phyloP scores from a whole-genome alignment of 2,888 invertebrate species.

The Tenodera sinensis region DNA sequence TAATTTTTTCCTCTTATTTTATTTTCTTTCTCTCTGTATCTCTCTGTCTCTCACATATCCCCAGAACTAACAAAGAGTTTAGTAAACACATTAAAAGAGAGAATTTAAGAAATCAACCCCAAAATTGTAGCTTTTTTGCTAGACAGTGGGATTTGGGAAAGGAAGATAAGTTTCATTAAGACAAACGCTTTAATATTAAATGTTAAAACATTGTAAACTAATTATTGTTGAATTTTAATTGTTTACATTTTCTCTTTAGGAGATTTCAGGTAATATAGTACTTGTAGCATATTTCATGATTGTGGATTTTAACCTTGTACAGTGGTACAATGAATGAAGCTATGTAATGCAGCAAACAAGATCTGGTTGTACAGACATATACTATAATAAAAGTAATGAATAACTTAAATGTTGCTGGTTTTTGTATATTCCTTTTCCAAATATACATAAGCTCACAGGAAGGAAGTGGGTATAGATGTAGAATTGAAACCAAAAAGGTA shows the following conservation, averaged over 20 bases:
- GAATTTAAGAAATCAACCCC: background rate
- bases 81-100: background rate
- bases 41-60: background rate
- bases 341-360: constrained; percentile 12
- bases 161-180: constrained; percentile 12
- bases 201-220: constrained; percentile 28
- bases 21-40: background rate
- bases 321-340: constrained; percentile 19
- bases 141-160: background rate
- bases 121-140: background rate
- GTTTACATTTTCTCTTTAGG: constrained; percentile 26
- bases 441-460: background rate
- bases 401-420: background rate
- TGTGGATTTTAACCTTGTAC: constrained; percentile 25
- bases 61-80: background rate
- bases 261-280: constrained; percentile 25
- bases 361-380: constrained; percentile 28
- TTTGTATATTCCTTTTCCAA: background rate
- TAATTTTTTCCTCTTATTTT: background rate
- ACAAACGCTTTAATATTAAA: constrained; percentile 22
- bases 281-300: constrained; percentile 20
- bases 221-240: constrained; percentile 29
- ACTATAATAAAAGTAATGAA: constrained; percentile 19
- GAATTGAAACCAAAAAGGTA: no score
- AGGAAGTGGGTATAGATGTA: no score